Conservation (phyloP, 2,113 vertebrate genomes). For the Asarcornis scutulata region DNA sequence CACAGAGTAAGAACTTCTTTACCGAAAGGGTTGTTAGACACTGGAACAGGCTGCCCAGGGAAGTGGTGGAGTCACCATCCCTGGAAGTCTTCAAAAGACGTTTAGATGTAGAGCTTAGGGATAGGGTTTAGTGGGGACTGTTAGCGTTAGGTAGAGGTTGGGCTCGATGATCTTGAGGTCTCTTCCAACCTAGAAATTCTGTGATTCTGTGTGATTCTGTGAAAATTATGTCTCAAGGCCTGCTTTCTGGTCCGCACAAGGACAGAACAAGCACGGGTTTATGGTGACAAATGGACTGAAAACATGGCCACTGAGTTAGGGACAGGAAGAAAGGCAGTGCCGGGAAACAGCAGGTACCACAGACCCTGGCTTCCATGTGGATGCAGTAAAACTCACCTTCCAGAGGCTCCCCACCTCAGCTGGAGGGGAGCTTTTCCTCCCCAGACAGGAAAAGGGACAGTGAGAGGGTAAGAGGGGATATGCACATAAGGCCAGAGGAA, state of each 20-base stretch:
- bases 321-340: background rate
- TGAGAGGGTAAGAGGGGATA: background rate
- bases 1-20: background rate
- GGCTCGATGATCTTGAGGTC: too few species aligned
- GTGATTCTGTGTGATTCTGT: too few species aligned
- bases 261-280: background rate
- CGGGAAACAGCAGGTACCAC: background rate
- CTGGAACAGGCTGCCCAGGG: too few species aligned
- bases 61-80: too few species aligned
- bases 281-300: background rate
- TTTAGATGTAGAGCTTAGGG: too few species aligned
- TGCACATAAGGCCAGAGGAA: background rate
- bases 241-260: background rate
- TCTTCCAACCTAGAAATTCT: too few species aligned
- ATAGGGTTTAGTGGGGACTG: too few species aligned
- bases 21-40: too few species aligned
- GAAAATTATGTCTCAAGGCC: background rate
- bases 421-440: background rate
- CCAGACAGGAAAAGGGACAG: accelerated
- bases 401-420: background rate
- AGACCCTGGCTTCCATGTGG: background rate
- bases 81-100: too few species aligned
- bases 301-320: background rate
- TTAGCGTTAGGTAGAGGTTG: too few species aligned
- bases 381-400: background rate